phyloP scores from a whole-genome alignment of 2,113 vertebrate species.

The Corythaeola cristata region DNA sequence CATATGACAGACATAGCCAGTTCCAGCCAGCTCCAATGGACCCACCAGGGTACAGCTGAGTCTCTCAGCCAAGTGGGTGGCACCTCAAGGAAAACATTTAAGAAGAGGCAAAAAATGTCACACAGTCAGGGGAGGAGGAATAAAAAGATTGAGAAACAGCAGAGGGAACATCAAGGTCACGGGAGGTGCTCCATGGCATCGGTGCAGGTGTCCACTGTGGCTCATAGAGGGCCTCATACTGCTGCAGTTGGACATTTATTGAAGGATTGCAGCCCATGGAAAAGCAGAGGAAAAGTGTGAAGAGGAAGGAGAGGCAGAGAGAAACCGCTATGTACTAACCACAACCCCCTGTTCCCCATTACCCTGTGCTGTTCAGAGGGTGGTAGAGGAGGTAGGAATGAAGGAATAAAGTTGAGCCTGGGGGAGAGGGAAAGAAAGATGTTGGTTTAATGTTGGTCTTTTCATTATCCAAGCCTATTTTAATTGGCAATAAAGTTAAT shows the following conservation, averaged over 20 bases:
- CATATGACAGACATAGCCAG: accelerated
- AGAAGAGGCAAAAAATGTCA: neutral
- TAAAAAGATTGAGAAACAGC: neutral
- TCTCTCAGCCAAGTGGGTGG: neutral
- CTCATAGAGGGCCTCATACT: neutral
- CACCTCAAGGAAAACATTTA: neutral
- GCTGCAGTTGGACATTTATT: neutral
- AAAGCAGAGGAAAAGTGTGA: neutral
- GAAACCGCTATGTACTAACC: neutral
- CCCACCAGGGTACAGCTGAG: neutral
- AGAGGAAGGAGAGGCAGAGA: neutral
- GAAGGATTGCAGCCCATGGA: neutral
- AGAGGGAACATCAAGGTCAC: neutral
- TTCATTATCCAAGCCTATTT: neutral
- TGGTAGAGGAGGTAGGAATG: neutral
- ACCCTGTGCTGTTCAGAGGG: accelerated
- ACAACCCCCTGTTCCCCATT: neutral
- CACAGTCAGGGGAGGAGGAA: neutral
- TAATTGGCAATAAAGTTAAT: neutral
- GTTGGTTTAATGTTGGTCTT: neutral
- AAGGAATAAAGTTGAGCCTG: neutral
- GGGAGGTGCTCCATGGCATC: neutral
- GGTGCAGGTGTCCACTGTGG: neutral
- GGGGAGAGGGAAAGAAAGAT: neutral
- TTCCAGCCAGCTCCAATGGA: neutral